Evolutionary conservation across 2,797 vertebrate species (phyloP).

Genomic region (Astyanax mexicanus): DNA sequence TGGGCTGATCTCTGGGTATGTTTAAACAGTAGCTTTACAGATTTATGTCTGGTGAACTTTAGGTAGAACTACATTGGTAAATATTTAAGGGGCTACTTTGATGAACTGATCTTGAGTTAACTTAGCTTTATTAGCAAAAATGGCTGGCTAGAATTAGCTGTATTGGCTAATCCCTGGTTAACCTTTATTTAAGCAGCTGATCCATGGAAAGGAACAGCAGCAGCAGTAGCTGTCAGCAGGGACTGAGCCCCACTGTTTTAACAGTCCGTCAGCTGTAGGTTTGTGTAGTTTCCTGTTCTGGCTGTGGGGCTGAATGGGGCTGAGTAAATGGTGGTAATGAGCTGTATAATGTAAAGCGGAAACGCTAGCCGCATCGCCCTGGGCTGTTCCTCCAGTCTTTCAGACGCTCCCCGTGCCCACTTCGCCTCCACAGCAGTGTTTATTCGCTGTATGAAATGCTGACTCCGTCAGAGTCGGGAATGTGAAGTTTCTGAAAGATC

Average conservation of each 20-base stretch:
- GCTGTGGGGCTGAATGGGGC: conserved; percentile 9
- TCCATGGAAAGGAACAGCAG: neutral
- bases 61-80: no score
- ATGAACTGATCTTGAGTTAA: no score
- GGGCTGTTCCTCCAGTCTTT: conserved; percentile 17
- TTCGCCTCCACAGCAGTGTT: conserved; percentile 21
- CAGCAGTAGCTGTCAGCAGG: neutral
- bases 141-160: no score
- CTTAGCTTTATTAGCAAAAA: neutral
- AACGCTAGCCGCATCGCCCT: conserved; percentile 16
- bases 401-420: conserved; percentile 7
- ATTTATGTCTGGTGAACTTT: no score
- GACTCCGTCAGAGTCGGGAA: neutral
- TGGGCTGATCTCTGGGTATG: no score
- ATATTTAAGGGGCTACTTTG: no score
- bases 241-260: neutral
- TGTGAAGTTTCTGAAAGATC: neutral
- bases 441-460: conserved; percentile 29
- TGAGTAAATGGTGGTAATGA: conserved; percentile 14
- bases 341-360: conserved; percentile 23
- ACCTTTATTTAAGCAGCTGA: neutral
- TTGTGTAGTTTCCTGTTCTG: neutral
- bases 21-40: no score
- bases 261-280: neutral
- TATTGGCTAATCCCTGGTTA: neutral